phyloP scores from a whole-genome alignment of 2,888 invertebrate genomes.

The Coecobrya sp. region DNA sequence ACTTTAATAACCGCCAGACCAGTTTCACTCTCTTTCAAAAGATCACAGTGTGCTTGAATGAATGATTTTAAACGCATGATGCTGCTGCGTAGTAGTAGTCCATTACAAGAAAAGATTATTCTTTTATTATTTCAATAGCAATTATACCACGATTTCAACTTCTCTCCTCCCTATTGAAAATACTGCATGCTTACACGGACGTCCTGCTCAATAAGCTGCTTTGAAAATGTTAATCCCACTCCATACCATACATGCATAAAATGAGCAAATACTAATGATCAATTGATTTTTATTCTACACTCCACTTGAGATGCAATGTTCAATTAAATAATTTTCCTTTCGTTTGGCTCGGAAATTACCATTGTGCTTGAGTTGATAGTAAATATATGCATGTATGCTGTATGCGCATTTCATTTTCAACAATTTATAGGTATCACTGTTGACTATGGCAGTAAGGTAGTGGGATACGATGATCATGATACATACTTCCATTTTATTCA shows the following conservation, averaged over 20 bases:
- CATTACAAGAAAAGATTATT: slow-evolving; percentile 19
- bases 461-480: slow-evolving; percentile 6
- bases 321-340: slow-evolving; percentile 66
- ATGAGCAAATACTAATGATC: slow-evolving; percentile 61
- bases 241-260: not conserved
- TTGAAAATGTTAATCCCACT: slow-evolving; percentile 49
- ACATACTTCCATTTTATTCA: not conserved
- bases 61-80: not conserved
- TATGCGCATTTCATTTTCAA: not conserved
- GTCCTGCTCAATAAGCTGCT: slow-evolving; percentile 53
- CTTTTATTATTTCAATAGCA: slow-evolving; percentile 74
- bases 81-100: slow-evolving; percentile 10
- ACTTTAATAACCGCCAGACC: slow-evolving; percentile 65
- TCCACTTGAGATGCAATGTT: slow-evolving; percentile 16
- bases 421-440: slow-evolving; percentile 24
- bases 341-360: slow-evolving; percentile 54
- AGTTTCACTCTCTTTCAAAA: slow-evolving; percentile 75
- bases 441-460: slow-evolving; percentile 15
- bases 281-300: slow-evolving; percentile 66
- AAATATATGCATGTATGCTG: not conserved
- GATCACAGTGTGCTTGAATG: not conserved
- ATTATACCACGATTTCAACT: not conserved
- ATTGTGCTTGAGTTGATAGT: not conserved
- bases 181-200: not conserved
- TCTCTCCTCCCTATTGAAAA: not conserved